Evolutionary conservation across 2,888 invertebrate genomes (phyloP), one percentile per base, ranked within the genome.

Genomic region (Exephanes ischioxanthus): DNA sequence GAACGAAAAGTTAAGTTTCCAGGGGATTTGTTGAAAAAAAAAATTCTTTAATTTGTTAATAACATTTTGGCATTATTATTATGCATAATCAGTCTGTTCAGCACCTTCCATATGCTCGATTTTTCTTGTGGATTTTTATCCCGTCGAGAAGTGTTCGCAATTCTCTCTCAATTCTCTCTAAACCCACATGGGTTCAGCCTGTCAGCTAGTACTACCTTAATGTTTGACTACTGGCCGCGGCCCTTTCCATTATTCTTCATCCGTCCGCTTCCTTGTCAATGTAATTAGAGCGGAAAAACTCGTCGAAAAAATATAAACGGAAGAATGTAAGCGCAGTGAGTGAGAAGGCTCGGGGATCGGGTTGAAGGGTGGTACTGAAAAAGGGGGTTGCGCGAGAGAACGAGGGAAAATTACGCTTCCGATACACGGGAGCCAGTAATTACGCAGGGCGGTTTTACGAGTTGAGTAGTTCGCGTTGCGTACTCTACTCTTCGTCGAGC

Each of bases 361-460:
- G 33, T 48, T 19, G 33, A n/a, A 22, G 16, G 9, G 45, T 19
- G 73, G 61, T 63, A 30, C 33, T 30, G 3, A 3, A n/a, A 61
- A 41, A 16, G 4, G 73, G 48, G 48, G 48, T 75, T 48, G 2
- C 71, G 61, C 37, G 66, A n/a, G 66, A 76, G 61, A 61, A 61
- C 61, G 61, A 61, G 33, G 45, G 33, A 33, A 61, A 61, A 61
- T 66, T 53, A 63, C 51, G 19, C 51, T 51, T 66, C 76, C 76
- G 76, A 76, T 76, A 77, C 67, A 77, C 53, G 67, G 33, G 26
- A 77, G 41, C 55, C 16, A 67, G 76, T 77, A 53, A 77, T 77
- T 77, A 77, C 76, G 67, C 53, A 67, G 55, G 67, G 33, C 67
- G 66, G 67, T 55, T 51, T 51, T 53, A 67, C 67, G n/a, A 53